These are phyloP conservation scores for Apotomis betuletana DNA, from an alignment of 2,888 invertebrate species.

Conservation along the genomic window DNA sequence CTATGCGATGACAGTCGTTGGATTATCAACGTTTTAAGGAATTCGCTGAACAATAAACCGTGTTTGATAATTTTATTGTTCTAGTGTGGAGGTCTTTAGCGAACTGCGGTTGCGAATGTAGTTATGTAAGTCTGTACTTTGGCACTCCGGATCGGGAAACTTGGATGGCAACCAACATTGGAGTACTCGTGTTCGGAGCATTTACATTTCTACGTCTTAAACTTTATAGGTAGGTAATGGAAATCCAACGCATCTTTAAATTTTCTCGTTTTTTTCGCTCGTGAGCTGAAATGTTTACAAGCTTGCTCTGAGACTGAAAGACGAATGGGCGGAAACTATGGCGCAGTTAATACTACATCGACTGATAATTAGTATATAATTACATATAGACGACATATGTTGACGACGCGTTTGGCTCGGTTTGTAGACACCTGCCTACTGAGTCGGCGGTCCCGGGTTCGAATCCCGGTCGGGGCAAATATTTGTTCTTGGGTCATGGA, in stretches of 20 bases:
- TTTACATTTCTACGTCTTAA: slow-evolving; percentile 3
- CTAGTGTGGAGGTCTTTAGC: slow-evolving; percentile 55
- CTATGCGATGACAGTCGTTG: slow-evolving; percentile 12
- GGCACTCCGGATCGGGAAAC: slow-evolving; percentile 56
- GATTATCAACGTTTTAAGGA: slow-evolving; percentile 36
- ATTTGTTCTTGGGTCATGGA: too few relatives aligned
- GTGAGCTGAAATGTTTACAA: background rate
- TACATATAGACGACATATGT: too few relatives aligned
- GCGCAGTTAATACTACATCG: background rate
- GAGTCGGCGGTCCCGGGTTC: too few relatives aligned
- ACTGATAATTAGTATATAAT: background rate
- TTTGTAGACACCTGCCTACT: too few relatives aligned
- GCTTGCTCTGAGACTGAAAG: slow-evolving; percentile 3
- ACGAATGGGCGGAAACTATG: background rate
- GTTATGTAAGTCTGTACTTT: slow-evolving; percentile 65
- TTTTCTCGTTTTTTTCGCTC: slow-evolving; percentile 5
- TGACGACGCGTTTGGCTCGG: too few relatives aligned
- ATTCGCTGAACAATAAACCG: slow-evolving; percentile 60
- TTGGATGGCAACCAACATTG: slow-evolving; percentile 69
- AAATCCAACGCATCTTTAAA: background rate
- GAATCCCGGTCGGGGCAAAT: too few relatives aligned
- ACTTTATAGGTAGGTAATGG: slow-evolving; percentile 15
- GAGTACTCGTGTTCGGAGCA: slow-evolving; percentile 1
- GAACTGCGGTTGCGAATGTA: slow-evolving; percentile 48
- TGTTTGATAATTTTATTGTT: slow-evolving; percentile 57